A percentile compares a stretch with the other conserved stretches of the same genome.
phyloP scores from a whole-genome alignment of 1,140 invertebrate genomes.

The Varroa destructor region DNA sequence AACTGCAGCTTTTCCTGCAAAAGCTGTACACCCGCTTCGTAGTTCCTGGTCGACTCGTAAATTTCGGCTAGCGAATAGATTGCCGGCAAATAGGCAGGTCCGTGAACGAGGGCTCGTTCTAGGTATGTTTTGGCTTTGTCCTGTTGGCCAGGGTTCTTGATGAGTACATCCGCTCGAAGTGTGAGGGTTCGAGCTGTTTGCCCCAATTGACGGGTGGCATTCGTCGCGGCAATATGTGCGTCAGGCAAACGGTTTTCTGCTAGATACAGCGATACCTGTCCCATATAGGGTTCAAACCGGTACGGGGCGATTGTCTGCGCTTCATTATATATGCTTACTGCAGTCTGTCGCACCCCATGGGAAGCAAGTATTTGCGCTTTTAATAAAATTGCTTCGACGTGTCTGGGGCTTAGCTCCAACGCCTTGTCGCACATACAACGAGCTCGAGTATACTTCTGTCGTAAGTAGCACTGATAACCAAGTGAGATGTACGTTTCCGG shows the following conservation, averaged over 20 bases:
- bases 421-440: conserved; percentile 44
- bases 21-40: conserved; percentile 40
- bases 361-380: conserved; percentile 56
- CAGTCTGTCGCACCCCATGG: conserved; percentile 56
- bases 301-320: conserved; percentile 50
- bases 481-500: conserved; percentile 43
- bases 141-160: conserved; percentile 48
- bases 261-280: conserved; percentile 53
- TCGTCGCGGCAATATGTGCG: conserved; percentile 53
- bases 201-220: conserved; percentile 54
- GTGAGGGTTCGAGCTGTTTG: conserved; percentile 55
- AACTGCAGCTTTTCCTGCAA: conserved; percentile 45
- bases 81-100: conserved; percentile 52
- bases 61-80: conserved; percentile 55
- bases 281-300: conserved; percentile 54
- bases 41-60: conserved; percentile 43
- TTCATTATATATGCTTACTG: conserved; percentile 55
- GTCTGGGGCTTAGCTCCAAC: conserved; percentile 36
- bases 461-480: conserved; percentile 39
- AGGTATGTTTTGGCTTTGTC: conserved; percentile 49
- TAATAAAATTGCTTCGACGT: conserved; percentile 56
- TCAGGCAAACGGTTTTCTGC: conserved; percentile 53
- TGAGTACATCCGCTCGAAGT: conserved; percentile 54
- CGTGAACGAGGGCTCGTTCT: conserved; percentile 54
- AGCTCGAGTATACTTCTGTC: conserved; percentile 38